Percentiles rank a stretch among this genome's conserved stretches.
Conservation (phyloP, 35 echinoderm and acorn worm genomes). For the Patiria miniata region DNA sequence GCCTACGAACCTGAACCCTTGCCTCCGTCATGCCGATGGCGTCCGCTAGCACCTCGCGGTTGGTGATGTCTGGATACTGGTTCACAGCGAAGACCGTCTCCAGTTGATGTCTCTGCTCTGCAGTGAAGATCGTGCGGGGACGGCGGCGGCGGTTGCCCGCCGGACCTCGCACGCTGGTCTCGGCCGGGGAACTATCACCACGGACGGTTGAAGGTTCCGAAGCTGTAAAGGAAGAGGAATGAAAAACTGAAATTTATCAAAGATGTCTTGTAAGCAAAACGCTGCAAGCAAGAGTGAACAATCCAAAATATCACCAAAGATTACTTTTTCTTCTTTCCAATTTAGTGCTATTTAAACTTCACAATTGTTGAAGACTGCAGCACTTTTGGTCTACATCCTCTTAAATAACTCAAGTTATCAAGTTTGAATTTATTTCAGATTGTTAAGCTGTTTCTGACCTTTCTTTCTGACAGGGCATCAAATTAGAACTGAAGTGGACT, state of each 20-base stretch:
- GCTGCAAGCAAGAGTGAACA: not conserved
- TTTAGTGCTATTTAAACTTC: too few relatives aligned
- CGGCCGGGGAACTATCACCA: not conserved
- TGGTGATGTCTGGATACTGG: slow-evolving; percentile 77
- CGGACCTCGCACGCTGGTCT: slow-evolving; percentile 7
- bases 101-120: slow-evolving; percentile 52
- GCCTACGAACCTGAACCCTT: slow-evolving; percentile 85
- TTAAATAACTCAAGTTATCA: too few relatives aligned
- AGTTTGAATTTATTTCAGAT: too few relatives aligned
- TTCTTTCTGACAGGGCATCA: too few relatives aligned
- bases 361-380: too few relatives aligned
- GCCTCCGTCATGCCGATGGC: slow-evolving; percentile 76
- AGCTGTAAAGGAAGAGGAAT: not conserved
- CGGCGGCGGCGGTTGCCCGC: slow-evolving; percentile 64
- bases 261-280: not conserved
- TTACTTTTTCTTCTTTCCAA: not conserved
- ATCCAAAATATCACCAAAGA: not conserved
- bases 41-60: slow-evolving; percentile 61
- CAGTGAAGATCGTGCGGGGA: slow-evolving; percentile 70
- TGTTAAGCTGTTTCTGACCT: too few relatives aligned
- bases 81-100: slow-evolving; percentile 63
- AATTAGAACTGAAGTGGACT: too few relatives aligned
- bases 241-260: too few relatives aligned
- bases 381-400: too few relatives aligned
- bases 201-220: not conserved